Evolutionary conservation across 2,113 vertebrate species (phyloP).

Genomic region (Zapus hudsonius): DNA sequence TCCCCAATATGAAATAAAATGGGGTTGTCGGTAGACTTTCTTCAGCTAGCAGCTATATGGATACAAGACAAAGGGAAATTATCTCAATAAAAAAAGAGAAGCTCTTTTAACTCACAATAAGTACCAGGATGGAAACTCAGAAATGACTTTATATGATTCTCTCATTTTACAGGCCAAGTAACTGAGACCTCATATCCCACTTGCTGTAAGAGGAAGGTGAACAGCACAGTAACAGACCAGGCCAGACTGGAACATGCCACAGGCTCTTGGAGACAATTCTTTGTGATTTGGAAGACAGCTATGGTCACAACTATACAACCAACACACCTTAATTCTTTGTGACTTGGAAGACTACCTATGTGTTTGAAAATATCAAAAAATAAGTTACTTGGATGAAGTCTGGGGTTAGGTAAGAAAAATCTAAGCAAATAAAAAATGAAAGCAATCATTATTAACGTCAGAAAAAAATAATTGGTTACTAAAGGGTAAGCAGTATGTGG

Average conservation of each 20-base stretch:
- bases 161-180: not conserved
- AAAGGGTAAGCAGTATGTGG: not conserved
- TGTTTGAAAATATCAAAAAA: not conserved
- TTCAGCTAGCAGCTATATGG: conserved; percentile 89
- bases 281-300: not conserved
- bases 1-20: conserved; percentile 93
- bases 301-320: too few relatives aligned
- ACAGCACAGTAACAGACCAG: not conserved
- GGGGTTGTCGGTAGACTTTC: conserved; percentile 93
- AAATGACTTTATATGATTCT: not conserved
- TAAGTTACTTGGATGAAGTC: not conserved
- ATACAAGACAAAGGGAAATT: not conserved
- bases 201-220: not conserved
- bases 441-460: not conserved
- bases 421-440: not conserved
- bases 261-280: not conserved
- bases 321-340: too few relatives aligned
- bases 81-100: not conserved
- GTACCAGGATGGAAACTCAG: not conserved
- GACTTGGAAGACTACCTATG: not conserved
- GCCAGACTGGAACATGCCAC: not conserved
- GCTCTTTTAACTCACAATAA: not conserved
- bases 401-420: not conserved
- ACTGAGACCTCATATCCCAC: not conserved
- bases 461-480: not conserved